These are phyloP conservation scores for Stictonetta naevosa DNA, from an alignment of 2,113 vertebrate species.

Conservation along the genomic window DNA sequence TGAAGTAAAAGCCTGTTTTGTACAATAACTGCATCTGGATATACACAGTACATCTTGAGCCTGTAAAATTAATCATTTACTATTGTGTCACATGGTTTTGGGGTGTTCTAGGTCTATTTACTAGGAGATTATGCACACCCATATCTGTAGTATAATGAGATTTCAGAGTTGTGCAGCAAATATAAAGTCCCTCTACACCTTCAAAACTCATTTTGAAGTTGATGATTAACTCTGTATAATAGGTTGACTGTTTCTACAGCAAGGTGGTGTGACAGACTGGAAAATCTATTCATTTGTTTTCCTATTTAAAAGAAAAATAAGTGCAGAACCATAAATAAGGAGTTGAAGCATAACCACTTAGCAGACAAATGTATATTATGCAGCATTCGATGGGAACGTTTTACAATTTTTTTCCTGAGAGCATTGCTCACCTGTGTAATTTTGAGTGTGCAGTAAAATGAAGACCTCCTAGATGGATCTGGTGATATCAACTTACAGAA, in stretches of 20 bases:
- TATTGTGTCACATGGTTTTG: not conserved
- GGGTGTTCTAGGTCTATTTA: not conserved
- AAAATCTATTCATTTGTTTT: slow-evolving; percentile 35
- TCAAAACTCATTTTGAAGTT: not conserved
- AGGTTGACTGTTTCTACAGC: not conserved
- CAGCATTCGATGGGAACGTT: not conserved
- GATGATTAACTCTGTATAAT: not conserved
- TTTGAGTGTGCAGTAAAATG: not conserved
- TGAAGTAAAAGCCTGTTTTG: not conserved
- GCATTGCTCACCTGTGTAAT: slow-evolving; percentile 9
- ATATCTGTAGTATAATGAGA: not conserved
- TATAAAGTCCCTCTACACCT: not conserved
- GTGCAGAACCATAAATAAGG: slow-evolving; percentile 1
- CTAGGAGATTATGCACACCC: not conserved
- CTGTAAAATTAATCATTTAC: not conserved
- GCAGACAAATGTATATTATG: not conserved
- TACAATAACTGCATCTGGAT: not conserved
- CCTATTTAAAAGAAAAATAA: slow-evolving; percentile 34
- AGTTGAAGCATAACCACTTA: not conserved
- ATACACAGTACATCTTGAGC: not conserved
- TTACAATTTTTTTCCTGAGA: not conserved
- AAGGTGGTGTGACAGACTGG: not conserved
- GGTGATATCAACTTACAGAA: not conserved
- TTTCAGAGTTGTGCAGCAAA: not conserved
- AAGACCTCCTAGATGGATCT: not conserved